Evolutionary conservation across 1,140 invertebrate species (phyloP).

Genomic region (Stratiolaelaps scimitus): DNA sequence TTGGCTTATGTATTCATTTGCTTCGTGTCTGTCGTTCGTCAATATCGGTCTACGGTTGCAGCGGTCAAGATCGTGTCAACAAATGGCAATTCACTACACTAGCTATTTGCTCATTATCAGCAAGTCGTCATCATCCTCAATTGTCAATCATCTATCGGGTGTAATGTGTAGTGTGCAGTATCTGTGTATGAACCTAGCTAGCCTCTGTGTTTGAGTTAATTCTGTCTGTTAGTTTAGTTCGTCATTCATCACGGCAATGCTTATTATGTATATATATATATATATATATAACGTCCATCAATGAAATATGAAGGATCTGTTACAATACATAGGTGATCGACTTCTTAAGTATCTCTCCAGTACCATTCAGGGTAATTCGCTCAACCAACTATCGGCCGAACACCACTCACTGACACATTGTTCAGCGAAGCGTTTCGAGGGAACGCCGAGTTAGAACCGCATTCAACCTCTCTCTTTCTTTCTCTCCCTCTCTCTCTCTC

Average conservation of each 20-base stretch:
- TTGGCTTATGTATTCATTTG: neutral
- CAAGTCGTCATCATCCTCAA: neutral
- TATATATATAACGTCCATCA: too few species aligned
- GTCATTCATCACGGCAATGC: neutral
- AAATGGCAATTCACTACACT: neutral
- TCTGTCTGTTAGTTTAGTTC: neutral
- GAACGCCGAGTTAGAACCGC: too few species aligned
- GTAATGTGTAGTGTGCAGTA: neutral
- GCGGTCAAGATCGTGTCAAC: conserved; percentile 15
- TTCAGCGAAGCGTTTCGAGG: too few species aligned
- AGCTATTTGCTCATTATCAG: neutral
- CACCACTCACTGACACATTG: too few species aligned
- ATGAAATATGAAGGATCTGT: too few species aligned
- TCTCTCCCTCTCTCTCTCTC: too few species aligned
- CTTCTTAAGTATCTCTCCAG: too few species aligned
- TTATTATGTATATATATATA: too few species aligned
- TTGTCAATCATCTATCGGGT: neutral
- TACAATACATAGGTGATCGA: too few species aligned
- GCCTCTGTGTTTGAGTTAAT: neutral
- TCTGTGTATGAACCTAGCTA: neutral
- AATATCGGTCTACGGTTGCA: conserved; percentile 17
- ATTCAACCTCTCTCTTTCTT: too few species aligned
- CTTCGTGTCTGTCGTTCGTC: conserved; percentile 8
- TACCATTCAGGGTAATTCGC: too few species aligned
- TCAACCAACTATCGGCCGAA: too few species aligned